Evolutionary conservation across 2,797 vertebrate species (phyloP).

Genomic region (Halcyon smyrnensis): DNA sequence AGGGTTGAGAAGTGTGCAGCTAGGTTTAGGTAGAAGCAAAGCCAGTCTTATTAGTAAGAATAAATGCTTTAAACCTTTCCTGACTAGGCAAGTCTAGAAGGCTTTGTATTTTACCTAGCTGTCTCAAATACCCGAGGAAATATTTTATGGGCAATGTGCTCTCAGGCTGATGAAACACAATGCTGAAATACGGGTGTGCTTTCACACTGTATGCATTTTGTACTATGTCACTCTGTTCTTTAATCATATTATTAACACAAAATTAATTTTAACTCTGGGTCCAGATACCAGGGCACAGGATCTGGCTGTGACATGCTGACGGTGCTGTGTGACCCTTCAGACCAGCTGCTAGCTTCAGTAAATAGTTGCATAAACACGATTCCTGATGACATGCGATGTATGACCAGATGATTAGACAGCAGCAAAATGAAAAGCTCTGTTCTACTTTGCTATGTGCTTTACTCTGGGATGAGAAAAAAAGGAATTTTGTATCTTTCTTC

Average conservation of each 20-base stretch:
- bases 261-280: background rate
- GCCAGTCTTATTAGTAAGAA: background rate
- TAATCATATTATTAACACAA: background rate
- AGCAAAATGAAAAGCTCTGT: background rate
- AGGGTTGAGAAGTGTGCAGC: background rate
- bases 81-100: background rate
- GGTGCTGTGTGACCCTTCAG: background rate
- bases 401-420: background rate
- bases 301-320: background rate
- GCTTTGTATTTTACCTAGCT: background rate
- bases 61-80: background rate
- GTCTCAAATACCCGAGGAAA: background rate
- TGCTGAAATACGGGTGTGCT: background rate
- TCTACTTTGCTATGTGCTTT: background rate
- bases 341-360: background rate
- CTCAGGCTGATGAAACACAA: background rate
- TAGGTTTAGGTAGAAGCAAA: background rate
- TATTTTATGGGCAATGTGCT: background rate
- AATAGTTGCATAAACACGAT: background rate
- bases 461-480: background rate
- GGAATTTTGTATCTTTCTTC: slow-evolving; percentile 13
- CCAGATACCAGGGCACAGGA: background rate
- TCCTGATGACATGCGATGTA: background rate
- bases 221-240: background rate
- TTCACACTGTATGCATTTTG: background rate